Evolutionary conservation across 1,140 invertebrate species (phyloP).

Genomic region (Orchestia grillus): DNA sequence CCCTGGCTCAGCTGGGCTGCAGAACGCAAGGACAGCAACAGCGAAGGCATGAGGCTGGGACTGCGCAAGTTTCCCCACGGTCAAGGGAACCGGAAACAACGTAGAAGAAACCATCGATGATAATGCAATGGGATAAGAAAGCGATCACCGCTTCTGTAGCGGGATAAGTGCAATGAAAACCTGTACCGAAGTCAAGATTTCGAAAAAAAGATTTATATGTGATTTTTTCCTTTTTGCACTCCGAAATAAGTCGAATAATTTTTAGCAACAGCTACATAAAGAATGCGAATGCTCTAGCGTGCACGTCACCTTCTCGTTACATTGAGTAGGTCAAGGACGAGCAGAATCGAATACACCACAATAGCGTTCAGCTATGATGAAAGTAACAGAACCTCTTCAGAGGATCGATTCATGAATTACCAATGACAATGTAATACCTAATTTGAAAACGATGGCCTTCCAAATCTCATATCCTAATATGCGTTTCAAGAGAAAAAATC

Average conservation of each 20-base stretch:
- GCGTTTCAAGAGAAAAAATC: too few relatives aligned
- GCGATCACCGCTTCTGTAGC: neutral
- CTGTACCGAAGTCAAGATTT: neutral
- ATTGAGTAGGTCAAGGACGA: neutral
- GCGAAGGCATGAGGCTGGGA: neutral
- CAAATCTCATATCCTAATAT: neutral
- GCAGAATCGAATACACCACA: neutral
- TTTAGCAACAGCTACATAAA: neutral
- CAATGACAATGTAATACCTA: neutral
- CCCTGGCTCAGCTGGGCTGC: neutral
- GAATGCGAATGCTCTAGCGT: neutral
- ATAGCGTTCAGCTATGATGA: neutral
- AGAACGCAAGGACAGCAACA: neutral
- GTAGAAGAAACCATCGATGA: neutral
- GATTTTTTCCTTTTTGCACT: neutral
- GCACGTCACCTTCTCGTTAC: neutral
- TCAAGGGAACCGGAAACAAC: neutral
- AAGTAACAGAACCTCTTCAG: neutral
- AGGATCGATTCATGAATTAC: neutral
- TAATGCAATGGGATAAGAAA: neutral
- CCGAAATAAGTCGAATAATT: neutral
- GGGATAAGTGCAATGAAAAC: neutral
- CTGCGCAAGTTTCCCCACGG: neutral
- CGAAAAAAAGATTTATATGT: neutral
- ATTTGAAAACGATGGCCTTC: neutral